A percentile compares a stretch with the other conserved stretches of the same genome.
Conservation (phyloP, 2,113 vertebrate genomes). For the Gobius niger region DNA sequence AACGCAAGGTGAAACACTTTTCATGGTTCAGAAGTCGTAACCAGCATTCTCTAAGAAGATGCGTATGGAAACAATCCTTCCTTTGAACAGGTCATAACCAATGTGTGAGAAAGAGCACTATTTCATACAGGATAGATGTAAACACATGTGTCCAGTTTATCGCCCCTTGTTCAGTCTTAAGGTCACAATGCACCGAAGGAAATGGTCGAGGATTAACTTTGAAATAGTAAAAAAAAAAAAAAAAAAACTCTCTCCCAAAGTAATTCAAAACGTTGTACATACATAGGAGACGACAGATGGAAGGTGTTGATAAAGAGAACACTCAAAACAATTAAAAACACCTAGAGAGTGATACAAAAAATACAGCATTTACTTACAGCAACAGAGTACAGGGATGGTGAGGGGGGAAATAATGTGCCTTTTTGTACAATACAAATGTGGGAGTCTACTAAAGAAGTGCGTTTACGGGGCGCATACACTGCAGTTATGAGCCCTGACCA, state of each 20-base stretch:
- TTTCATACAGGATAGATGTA: background rate
- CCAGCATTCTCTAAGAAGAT: background rate
- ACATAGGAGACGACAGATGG: slow-evolving; percentile 16
- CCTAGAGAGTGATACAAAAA: slow-evolving; percentile 20
- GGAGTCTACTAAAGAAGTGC: background rate
- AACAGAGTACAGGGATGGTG: slow-evolving; percentile 11
- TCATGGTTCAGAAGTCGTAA: background rate
- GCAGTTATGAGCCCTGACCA: slow-evolving; percentile 38
- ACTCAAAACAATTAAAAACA: slow-evolving; percentile 49
- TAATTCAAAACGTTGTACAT: slow-evolving; percentile 4
- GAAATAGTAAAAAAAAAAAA: slow-evolving; percentile 1
- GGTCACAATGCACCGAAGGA: background rate
- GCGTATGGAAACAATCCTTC: background rate
- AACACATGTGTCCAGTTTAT: background rate
- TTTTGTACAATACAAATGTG: background rate
- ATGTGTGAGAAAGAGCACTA: background rate
- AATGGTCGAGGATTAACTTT: background rate
- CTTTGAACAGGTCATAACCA: background rate
- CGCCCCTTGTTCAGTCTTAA: slow-evolving; percentile 1
- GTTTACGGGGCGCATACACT: background rate
- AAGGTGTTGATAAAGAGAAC: slow-evolving; percentile 47
- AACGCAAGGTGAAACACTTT: too few relatives aligned
- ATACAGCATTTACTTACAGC: slow-evolving; percentile 35
- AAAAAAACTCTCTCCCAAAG: background rate
- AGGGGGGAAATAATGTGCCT: slow-evolving; percentile 2